Base-by-base conservation (phyloP, 2,113 vertebrate genomes). In the Anarrhichthys ocellatus region DNA sequence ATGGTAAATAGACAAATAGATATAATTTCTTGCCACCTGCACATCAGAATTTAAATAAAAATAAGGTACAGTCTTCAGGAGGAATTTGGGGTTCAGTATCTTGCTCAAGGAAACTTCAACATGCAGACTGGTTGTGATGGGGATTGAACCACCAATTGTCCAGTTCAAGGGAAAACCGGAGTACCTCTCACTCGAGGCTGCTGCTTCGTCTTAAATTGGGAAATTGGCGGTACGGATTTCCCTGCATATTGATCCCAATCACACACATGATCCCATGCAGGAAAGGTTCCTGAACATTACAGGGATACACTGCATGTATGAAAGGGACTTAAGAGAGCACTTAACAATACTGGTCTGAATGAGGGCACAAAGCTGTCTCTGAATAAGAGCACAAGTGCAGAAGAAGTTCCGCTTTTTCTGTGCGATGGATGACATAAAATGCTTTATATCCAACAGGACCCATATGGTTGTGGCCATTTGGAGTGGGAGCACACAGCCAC, bases 271-370 rank as follows among this genome's bases (percentile, higher is more conserved):
- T 20, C 17, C 46, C 46, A 18, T 52, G 50, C 20, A 52, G 50
- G 18, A 52, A 52, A 22, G 50, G 50, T 52, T 58, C 11, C 54
- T 58, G 24, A 13, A 58, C 24, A 58, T 58, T 27, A 11, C 10
- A 58, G n/a, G 24, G n/a, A 27, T 56, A 56, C 1, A 56, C 54
- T 56, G 54, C n/a, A 27, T 56, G n/a, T 56, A 58, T 13, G n/a
- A 5, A 58, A 27, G 54, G 24, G n/a, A 15, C 5, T 29, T 27
- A 13, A 58, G 82, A 93, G 92, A 93, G 94, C 94, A 95, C 94
- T 96, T 95, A 93, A 94, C 90, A 88, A 88, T 92, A 87, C 54
- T 59, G 34, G 85, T 62, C 59, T 83, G 69, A 76, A 52, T 63
- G 74, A 78, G 81, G 81, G 78, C 2, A 36, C 64, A 89, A 89